Base-by-base conservation (phyloP, 2,888 invertebrate species). In the Rhaphigaster nebulosa region DNA sequence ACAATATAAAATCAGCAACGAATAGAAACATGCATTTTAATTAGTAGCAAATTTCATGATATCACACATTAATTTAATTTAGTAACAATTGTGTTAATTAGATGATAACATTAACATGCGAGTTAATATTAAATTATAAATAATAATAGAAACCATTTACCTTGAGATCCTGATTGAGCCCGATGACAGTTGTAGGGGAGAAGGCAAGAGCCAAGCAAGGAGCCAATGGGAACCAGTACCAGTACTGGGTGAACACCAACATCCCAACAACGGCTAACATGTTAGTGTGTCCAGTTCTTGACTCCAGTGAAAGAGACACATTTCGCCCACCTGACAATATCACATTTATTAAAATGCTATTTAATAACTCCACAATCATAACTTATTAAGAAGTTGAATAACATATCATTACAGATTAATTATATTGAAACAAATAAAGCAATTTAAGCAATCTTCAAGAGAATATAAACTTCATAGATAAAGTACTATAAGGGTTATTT, bases 161-260 rank as follows among this genome's bases (percentile, higher is more conserved):
- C 90, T 96, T 96, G 23, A 99, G 95, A 93, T 99, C 97, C 0
- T 97, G 96, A 94, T 99, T 99, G 34, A 99, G 96, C 1, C 97
- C 98, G 93, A 99, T 98, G 60, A 99, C 94, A 93, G 98, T 98
- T 3, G 99, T 99, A 2, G 99, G 99, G 1, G 98, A 98, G 94
- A 99, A 99, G 12, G 99, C 98, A 92, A 99, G 94, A 0, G 98
- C 98, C 90, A 99, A 95, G 93, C 99, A 99, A 94, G 99, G 98
- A 0, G 98, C 97, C 92, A 99, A 95, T 0, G 99, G 99, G 96
- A 99, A 99, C 99, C 99, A 99, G 94, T 99, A 99, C 99, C 99
- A 99, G 94, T 99, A 99, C 94, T 99, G 99, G 0, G 98, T 98
- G 94, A 99, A 99, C 0, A 99, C 98, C 90, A 99, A 94, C 95